A percentile compares a stretch with the other conserved stretches of the same genome.
Conservation (phyloP, 2,797 vertebrate genomes). For the Odontamblyopus rebecca region DNA sequence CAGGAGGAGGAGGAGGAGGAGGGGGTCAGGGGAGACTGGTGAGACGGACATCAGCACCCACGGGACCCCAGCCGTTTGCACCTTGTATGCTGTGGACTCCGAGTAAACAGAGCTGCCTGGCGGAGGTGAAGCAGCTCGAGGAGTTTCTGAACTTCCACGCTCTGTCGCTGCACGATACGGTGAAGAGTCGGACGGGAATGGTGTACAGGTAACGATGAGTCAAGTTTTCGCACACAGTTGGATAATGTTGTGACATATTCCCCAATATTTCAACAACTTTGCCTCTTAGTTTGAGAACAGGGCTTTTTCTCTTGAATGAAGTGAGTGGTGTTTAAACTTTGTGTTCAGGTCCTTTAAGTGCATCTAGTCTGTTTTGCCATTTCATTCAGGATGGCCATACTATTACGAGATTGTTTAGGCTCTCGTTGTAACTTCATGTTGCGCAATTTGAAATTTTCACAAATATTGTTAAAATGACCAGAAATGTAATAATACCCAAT, state of each 20-base stretch:
- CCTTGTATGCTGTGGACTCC: slow-evolving; percentile 67
- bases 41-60: slow-evolving; percentile 39
- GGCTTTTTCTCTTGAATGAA: neutral
- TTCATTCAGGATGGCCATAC: neutral
- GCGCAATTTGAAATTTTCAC: neutral
- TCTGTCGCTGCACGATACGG: slow-evolving; percentile 81
- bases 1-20: neutral
- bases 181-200: slow-evolving; percentile 79
- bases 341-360: neutral
- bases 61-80: slow-evolving; percentile 38
- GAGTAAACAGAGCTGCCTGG: slow-evolving; percentile 46
- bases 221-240: neutral
- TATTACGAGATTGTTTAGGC: neutral
- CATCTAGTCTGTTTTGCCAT: neutral
- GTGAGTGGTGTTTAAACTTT: neutral
- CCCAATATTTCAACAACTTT: neutral
- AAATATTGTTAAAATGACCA: neutral
- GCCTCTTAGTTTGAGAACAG: neutral
- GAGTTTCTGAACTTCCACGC: slow-evolving; percentile 85
- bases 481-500: neutral
- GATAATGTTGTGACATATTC: neutral
- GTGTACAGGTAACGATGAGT: slow-evolving; percentile 72
- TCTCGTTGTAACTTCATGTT: neutral
- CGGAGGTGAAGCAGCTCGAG: slow-evolving; percentile 82
- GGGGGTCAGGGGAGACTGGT: slow-evolving; percentile 48